Evolutionary conservation across 2,888 invertebrate species (phyloP).

Genomic region (Nasonovia ribisnigri): DNA sequence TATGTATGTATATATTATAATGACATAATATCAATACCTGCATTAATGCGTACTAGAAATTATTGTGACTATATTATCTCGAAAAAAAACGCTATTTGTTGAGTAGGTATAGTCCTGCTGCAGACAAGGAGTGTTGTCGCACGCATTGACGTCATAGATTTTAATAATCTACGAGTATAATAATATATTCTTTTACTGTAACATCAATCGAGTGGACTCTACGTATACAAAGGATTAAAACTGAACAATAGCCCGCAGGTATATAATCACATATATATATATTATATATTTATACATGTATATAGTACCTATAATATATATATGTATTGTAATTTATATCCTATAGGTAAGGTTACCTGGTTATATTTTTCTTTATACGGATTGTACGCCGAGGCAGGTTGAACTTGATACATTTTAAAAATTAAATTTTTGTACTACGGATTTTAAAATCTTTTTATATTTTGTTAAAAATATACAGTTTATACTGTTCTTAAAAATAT

Average conservation of each 20-base stretch:
- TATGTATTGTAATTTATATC: not conserved
- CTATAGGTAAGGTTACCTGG: not conserved
- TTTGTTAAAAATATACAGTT: not conserved
- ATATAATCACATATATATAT: not conserved
- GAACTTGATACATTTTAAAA: not conserved
- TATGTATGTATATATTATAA: not conserved
- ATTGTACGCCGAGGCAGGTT: not conserved
- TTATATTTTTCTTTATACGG: not conserved
- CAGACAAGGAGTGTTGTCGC: not conserved
- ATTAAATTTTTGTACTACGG: not conserved
- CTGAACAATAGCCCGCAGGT: not conserved
- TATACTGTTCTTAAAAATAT: not conserved
- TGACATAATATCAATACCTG: not conserved
- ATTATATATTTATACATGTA: not conserved
- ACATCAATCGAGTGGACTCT: not conserved
- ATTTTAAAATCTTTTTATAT: not conserved
- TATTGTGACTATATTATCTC: not conserved
- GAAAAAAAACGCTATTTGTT: not conserved
- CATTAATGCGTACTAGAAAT: not conserved
- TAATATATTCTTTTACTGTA: not conserved
- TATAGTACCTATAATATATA: not conserved
- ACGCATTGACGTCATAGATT: conserved; percentile 12
- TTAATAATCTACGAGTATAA: not conserved
- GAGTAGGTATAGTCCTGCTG: not conserved
- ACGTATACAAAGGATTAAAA: not conserved